Evolutionary conservation across 1,140 invertebrate species (phyloP).

Genomic region (Lasaia peninsularis): DNA sequence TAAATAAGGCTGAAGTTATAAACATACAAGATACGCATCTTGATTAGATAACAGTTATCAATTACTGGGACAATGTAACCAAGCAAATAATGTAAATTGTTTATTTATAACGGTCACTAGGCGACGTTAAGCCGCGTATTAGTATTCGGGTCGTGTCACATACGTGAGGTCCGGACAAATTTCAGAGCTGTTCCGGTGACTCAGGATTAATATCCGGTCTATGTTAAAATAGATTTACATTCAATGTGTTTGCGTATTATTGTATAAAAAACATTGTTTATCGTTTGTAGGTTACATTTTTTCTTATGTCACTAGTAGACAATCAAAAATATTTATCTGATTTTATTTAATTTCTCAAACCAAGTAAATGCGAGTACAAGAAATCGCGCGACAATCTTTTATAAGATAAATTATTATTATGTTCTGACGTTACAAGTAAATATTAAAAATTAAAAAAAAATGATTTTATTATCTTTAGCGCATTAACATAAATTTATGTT

Average conservation of each 20-base stretch:
- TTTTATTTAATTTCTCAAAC: no score
- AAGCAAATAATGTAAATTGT: constrained; percentile 2
- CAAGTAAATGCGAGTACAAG: no score
- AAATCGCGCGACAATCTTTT: no score
- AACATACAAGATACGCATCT: no score
- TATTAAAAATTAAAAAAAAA: no score
- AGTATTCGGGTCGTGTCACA: constrained; percentile 24
- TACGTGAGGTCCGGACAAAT: constrained; percentile 33
- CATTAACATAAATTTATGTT: no score
- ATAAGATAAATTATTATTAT: no score
- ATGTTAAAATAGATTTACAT: constrained; percentile 15
- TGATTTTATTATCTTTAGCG: no score
- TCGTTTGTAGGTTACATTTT: neutral
- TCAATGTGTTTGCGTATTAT: neutral
- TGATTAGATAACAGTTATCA: neutral
- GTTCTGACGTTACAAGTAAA: no score
- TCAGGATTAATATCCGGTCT: constrained; percentile 25
- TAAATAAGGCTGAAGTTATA: no score
- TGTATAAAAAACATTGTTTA: neutral
- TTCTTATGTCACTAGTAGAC: no score
- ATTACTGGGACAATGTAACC: neutral
- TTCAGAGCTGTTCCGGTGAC: constrained; percentile 33
- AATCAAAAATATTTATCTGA: no score
- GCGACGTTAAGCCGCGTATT: constrained; percentile 19
- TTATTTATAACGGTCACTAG: neutral